A percentile compares a stretch with the other conserved stretches of the same genome.
Evolutionary conservation across 2,113 vertebrate genomes (phyloP).

Genomic region (Camelus dromedarius): DNA sequence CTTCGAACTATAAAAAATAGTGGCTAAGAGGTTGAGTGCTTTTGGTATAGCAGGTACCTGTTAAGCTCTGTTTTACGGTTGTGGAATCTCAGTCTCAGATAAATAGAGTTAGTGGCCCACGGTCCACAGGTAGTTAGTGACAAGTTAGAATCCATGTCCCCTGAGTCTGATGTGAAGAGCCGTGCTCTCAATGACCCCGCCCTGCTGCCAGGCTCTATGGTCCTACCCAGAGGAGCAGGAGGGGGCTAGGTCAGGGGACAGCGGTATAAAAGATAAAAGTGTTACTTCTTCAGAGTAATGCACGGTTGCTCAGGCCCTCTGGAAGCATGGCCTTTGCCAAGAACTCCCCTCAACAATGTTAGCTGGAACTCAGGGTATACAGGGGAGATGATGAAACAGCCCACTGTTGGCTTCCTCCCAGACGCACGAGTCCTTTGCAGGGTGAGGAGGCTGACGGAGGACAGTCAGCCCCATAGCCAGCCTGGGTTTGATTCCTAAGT

Average conservation of each 20-base stretch:
- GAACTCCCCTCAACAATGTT: not conserved
- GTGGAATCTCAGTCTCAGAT: not conserved
- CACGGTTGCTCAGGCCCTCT: not conserved
- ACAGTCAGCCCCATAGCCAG: not conserved
- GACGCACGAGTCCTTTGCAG: fast-evolving
- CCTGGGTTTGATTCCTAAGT: not conserved
- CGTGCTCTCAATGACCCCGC: not conserved
- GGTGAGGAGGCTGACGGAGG: not conserved
- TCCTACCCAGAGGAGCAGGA: not conserved
- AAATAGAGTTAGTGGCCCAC: not conserved
- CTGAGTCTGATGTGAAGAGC: not conserved
- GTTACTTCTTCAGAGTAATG: not conserved
- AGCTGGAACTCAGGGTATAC: no score
- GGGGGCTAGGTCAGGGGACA: not conserved
- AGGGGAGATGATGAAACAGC: not conserved
- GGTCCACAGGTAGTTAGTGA: not conserved
- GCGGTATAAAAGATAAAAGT: not conserved
- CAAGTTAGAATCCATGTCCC: not conserved
- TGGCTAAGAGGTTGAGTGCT: not conserved
- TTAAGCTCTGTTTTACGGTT: not conserved
- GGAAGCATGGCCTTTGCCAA: not conserved
- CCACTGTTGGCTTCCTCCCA: not conserved
- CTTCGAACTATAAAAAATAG: not conserved
- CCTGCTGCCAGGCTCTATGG: not conserved
- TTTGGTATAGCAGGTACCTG: not conserved